phyloP scores from a whole-genome alignment of 1,140 invertebrate species.

The Calosoma granatense region DNA sequence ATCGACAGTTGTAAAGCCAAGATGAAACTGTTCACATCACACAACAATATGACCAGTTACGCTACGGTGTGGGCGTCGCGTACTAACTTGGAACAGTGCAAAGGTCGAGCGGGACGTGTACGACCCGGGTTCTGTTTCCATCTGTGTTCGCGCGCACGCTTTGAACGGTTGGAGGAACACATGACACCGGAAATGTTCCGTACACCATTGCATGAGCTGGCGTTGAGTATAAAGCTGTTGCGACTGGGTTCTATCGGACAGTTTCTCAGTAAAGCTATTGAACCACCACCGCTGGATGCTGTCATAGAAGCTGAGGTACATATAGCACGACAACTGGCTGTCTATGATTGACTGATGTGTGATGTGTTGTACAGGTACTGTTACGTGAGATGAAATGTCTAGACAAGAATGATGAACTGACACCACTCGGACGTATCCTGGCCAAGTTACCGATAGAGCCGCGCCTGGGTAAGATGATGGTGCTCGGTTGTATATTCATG shows the following conservation, averaged over 20 bases:
- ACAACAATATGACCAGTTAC: slow-evolving; percentile 93
- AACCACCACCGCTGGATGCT: slow-evolving; percentile 88
- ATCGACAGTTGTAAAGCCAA: slow-evolving; percentile 93
- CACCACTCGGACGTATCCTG: slow-evolving; percentile 83
- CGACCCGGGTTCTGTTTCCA: slow-evolving; percentile 83
- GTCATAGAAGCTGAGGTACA: slow-evolving; percentile 80
- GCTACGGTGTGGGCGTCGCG: slow-evolving; percentile 87
- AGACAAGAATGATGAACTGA: slow-evolving; percentile 73
- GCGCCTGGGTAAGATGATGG: slow-evolving; percentile 89
- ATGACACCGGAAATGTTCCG: slow-evolving; percentile 93
- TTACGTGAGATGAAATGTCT: slow-evolving; percentile 79
- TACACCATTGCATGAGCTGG: slow-evolving; percentile 85
- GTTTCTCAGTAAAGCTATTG: slow-evolving; percentile 87
- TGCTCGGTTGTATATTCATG: slow-evolving; percentile 75
- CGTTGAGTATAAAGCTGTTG: slow-evolving; percentile 77
- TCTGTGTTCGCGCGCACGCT: slow-evolving; percentile 67
- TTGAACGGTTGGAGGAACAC: slow-evolving; percentile 72
- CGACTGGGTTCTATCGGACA: slow-evolving; percentile 80
- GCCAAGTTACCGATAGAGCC: slow-evolving; percentile 88
- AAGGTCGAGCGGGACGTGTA: slow-evolving; percentile 84
- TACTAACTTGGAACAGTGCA: slow-evolving; percentile 84
- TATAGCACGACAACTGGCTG: neutral
- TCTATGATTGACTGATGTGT: slow-evolving; percentile 38
- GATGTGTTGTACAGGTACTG: slow-evolving; percentile 31
- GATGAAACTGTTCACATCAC: slow-evolving; percentile 89